Evolutionary conservation across 1,140 invertebrate species (phyloP).

Genomic region (Drosophila insularis): DNA sequence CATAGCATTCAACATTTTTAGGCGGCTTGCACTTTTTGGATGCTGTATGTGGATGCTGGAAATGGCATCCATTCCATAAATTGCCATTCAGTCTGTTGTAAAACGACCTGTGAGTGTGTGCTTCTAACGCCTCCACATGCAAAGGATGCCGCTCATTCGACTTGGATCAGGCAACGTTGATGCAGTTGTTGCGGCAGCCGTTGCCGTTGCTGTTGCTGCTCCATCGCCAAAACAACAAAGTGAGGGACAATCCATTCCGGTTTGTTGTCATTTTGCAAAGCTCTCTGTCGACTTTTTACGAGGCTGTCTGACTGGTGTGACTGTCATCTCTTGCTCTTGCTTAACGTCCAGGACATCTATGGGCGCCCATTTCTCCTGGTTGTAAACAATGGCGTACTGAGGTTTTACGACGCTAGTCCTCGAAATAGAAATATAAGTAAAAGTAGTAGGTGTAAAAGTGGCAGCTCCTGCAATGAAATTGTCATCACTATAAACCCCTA

Average conservation of each 20-base stretch:
- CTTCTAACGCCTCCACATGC: constrained; percentile 67
- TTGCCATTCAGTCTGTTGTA: constrained; percentile 6
- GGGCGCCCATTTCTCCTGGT: constrained; percentile 32
- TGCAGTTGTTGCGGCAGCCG: constrained; percentile 47
- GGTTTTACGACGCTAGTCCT: constrained; percentile 39
- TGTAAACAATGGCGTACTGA: constrained; percentile 52
- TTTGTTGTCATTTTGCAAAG: constrained; percentile 54
- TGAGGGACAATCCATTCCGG: constrained; percentile 6
- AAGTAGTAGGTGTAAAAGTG: constrained; percentile 5
- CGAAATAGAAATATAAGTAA: constrained; percentile 1
- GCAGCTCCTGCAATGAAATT: constrained; percentile 21
- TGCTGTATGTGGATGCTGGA: constrained; percentile 49
- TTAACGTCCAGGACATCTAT: constrained; percentile 38
- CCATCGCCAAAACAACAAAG: constrained; percentile 13
- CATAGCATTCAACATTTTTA: constrained; percentile 45
- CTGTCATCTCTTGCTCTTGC: constrained; percentile 8
- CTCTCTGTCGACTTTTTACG: constrained; percentile 53
- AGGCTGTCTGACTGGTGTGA: constrained; percentile 18
- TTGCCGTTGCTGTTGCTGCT: constrained; percentile 27
- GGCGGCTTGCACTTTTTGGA: constrained; percentile 53
- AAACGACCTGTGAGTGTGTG: constrained; percentile 15
- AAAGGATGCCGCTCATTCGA: constrained; percentile 63
- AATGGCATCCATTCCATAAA: constrained; percentile 35
- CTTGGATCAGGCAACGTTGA: constrained; percentile 65
- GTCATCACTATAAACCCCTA: constrained; percentile 63